Base-by-base conservation (phyloP, 2,113 vertebrate genomes). In the Eolophus roseicapilla region DNA sequence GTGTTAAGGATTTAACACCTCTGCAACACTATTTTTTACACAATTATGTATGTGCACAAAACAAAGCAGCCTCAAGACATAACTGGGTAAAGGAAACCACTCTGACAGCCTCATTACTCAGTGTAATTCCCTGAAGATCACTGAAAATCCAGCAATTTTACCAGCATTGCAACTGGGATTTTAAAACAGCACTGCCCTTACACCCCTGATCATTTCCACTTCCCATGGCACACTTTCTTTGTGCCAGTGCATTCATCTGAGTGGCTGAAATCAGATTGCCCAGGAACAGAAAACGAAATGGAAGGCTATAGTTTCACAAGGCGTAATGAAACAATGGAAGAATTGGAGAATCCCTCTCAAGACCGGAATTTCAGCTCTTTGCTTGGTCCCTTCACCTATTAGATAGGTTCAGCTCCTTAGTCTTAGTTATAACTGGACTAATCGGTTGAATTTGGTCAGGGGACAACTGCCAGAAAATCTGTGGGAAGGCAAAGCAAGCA, bases 81-180 rank as follows among this genome's bases (percentile, higher is more conserved):
- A 88, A 52, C 39, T 41, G 52, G 33, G 47, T 75, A 78, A 93
- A 86, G 23, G 87, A 94, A 93, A 73, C 14, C 63, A 80, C 47
- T 55, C 46, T 41, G 29, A 47, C 53, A 78, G n/a, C 17, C 37
- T 78, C 50, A 55, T 67, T 83, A 50, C 47, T 63, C 64, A 73
- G 9, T 17, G 3, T 17, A 52, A 90, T 53, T 88, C 60, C 64
- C 80, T 35, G 35, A 83, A 91, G 46, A 73, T 10, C 23, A 71
- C 19, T 74, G 35, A 88, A 90, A 93, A 81, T 41, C 18, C 60
- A 78, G 31, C 25, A n/a, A 25, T 43, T 60, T 57, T 53, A 73
- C 35, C 64, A 70, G 16, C n/a, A 39, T 3, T 57, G 14, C 31
- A 82, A 57, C 18, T 23, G 21, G 44, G 10, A 90, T 65, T 85